Evolutionary conservation across 1,140 invertebrate species (phyloP).

Genomic region (Camponotus vicinus): DNA sequence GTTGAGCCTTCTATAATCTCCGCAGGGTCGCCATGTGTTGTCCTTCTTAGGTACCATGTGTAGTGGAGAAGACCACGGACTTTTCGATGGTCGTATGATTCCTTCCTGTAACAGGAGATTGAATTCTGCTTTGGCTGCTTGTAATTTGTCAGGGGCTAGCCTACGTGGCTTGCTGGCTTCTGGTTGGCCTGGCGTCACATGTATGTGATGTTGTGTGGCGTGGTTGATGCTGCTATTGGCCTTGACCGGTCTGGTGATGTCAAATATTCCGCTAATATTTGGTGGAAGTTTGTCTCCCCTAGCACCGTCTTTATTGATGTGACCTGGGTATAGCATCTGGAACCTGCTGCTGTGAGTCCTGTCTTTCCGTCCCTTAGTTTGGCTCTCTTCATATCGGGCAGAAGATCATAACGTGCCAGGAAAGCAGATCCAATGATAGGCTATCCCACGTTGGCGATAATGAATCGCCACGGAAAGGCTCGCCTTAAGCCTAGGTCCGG

Average conservation of each 20-base stretch:
- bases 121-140: background rate
- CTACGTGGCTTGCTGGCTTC: background rate
- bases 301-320: too few species aligned
- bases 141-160: background rate
- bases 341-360: background rate
- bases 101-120: background rate
- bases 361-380: background rate
- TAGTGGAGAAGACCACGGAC: background rate
- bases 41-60: background rate
- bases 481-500: background rate
- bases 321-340: too few species aligned
- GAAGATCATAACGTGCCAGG: background rate
- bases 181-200: too few species aligned
- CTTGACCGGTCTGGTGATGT: background rate
- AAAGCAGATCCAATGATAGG: constrained; percentile 8
- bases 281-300: too few species aligned
- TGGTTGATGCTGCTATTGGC: too few species aligned
- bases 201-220: too few species aligned
- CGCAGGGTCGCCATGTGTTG: background rate
- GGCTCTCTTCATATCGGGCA: background rate
- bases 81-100: background rate
- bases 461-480: background rate
- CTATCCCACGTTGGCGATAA: background rate
- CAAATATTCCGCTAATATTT: too few species aligned
- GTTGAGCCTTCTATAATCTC: background rate